Base-by-base conservation (phyloP, 2,888 invertebrate genomes). In the Petrolisthes cinctipes region DNA sequence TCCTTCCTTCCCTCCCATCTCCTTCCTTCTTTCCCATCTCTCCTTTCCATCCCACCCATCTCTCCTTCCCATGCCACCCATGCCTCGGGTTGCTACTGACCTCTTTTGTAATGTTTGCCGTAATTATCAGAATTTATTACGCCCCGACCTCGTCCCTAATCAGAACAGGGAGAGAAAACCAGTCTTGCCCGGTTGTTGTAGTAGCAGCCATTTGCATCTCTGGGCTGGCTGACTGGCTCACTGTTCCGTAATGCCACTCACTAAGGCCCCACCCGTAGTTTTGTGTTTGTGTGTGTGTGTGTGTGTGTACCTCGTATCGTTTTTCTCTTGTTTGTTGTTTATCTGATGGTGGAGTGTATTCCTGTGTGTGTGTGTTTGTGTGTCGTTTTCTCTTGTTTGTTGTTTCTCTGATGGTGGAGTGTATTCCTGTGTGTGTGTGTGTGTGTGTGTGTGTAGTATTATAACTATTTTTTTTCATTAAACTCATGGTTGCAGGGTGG, bases 371-470 rank as follows among this genome's bases (percentile, higher is more conserved):
- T 56, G 73, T 86, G 86, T 73, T 57, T 86, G 37, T 37, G 37
- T 37, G 37, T 37, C n/a, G n/a, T 61, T 61, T 9, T 61, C 14
- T 14, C 14, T 0, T 61, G 61, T 61, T 17, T 61, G 61, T 17
- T 61, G 9, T 37, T 7, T 23, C 37, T 37, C 14, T 76, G 1
- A 61, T 81, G 61, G 56, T 76, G n/a, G 84, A 61, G 57, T 37
- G 76, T 51, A 78, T 78, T 56, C 54, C 37, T 79, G 9, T 81
- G 54, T 7, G 86, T 81, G 86, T 56, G 73, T 86, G 86, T 73
- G 73, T 86, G n/a, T n/a, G n/a, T n/a, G n/a, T n/a, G 37, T 37
- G 37, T 37, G 37, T 37, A 37, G 37, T 37, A 37, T 37, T 37
- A 37, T 37, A 37, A 37, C 37, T 37, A 37, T 37, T 37, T 37